Evolutionary conservation across 1,140 invertebrate species (phyloP).

Genomic region (Nasonia giraulti): DNA sequence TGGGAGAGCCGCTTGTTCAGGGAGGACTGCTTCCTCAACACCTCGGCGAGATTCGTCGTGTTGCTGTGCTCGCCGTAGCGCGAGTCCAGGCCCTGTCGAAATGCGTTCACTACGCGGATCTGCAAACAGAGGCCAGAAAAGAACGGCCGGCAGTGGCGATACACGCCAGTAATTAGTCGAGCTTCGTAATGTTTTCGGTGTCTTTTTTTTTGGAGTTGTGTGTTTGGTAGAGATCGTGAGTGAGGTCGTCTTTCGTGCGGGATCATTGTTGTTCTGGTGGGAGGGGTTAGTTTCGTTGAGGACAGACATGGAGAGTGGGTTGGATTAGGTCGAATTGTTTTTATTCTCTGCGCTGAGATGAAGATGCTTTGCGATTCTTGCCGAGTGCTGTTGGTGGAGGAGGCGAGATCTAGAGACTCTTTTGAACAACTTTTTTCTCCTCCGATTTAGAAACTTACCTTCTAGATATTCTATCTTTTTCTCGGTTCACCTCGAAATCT

Average conservation of each 20-base stretch:
- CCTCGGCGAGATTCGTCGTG: slow-evolving; percentile 87
- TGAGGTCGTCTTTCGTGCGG: slow-evolving; percentile 16
- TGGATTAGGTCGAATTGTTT: background rate
- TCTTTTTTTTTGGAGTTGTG: background rate
- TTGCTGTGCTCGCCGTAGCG: slow-evolving; percentile 93
- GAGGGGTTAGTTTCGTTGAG: background rate
- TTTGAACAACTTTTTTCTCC: background rate
- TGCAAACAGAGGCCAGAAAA: slow-evolving; percentile 75
- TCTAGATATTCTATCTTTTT: background rate
- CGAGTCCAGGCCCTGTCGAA: slow-evolving; percentile 97
- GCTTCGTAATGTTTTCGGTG: background rate
- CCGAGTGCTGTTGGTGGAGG: background rate
- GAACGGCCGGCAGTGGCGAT: slow-evolving; percentile 35
- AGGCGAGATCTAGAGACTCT: background rate
- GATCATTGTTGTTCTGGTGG: background rate
- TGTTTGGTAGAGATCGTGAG: slow-evolving; percentile 1
- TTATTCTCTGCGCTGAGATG: slow-evolving; percentile 6
- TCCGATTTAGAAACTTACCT: background rate
- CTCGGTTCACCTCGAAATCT: slow-evolving; percentile 18
- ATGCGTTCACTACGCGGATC: slow-evolving; percentile 99
- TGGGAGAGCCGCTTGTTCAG: slow-evolving; percentile 92
- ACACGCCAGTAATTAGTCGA: slow-evolving; percentile 50
- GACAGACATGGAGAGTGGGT: background rate
- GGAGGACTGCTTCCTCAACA: slow-evolving; percentile 92
- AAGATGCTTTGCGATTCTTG: background rate